These are phyloP conservation scores for Psophia crepitans DNA, from an alignment of 2,113 vertebrate species.

Conservation along the genomic window DNA sequence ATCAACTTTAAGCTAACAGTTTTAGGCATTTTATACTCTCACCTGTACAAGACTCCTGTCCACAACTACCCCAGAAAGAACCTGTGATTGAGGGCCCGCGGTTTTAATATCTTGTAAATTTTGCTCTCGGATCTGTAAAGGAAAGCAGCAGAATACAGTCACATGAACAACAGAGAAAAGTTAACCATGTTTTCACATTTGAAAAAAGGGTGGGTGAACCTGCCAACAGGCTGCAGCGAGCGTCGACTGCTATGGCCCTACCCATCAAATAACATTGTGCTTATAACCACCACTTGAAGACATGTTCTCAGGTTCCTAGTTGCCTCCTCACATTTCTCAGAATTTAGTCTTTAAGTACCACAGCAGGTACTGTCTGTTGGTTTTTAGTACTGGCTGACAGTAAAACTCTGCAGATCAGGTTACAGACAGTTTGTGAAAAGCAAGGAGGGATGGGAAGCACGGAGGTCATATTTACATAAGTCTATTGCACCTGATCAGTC, in stretches of 20 bases:
- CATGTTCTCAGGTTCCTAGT: neutral
- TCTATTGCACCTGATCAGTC: neutral
- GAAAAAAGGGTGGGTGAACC: neutral
- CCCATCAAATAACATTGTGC: neutral
- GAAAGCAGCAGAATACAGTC: neutral
- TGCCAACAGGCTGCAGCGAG: neutral
- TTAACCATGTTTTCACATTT: rapidly evolving
- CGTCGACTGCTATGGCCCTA: neutral
- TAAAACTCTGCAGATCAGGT: neutral
- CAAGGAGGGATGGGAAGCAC: neutral
- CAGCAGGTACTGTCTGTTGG: neutral
- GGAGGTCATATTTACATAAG: neutral
- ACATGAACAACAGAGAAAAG: neutral
- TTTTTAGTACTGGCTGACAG: neutral
- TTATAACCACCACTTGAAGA: neutral
- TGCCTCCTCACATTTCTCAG: neutral
- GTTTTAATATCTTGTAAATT: constrained; percentile 97
- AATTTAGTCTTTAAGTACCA: neutral
- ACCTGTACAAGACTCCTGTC: constrained; percentile 92
- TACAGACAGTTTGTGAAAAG: neutral
- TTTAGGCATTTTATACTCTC: constrained; percentile 67
- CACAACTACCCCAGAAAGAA: constrained; percentile 83
- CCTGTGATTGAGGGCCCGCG: constrained; percentile 93
- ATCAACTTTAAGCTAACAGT: neutral
- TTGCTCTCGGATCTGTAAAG: constrained; percentile 91